Evolutionary conservation across 2,888 invertebrate species (phyloP).

Genomic region (Rugalucina vietnamica): DNA sequence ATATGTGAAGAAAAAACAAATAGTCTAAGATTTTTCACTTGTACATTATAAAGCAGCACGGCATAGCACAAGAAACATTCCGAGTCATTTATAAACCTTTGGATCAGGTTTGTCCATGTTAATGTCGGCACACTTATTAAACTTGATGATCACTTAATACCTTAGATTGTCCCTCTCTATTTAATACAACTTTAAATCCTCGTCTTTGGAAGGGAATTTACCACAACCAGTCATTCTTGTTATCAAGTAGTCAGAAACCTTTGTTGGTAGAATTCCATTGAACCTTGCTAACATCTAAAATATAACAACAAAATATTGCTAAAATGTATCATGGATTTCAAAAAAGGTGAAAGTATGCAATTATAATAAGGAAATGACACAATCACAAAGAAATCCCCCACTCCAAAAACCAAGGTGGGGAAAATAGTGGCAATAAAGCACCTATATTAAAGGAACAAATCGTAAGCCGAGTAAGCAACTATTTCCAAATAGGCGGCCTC

Average conservation of each 20-base stretch:
- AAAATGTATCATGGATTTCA: too few species aligned
- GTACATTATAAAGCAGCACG: background rate
- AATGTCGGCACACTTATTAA: background rate
- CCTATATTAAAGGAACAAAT: background rate
- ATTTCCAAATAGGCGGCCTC: too few species aligned
- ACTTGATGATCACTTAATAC: background rate
- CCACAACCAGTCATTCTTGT: conserved; percentile 1
- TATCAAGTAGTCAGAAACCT: background rate
- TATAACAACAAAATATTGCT: background rate
- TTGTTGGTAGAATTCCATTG: conserved; percentile 8
- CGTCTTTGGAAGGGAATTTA: conserved; percentile 5
- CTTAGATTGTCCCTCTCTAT: background rate
- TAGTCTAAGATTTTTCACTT: background rate
- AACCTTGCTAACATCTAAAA: conserved; percentile 15
- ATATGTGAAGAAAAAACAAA: background rate
- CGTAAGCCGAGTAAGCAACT: background rate
- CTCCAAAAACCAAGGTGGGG: background rate
- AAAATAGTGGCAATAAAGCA: background rate
- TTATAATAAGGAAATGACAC: background rate
- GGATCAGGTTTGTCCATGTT: background rate
- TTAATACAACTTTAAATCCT: background rate
- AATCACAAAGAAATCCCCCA: background rate
- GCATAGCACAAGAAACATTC: background rate
- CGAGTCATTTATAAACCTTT: background rate
- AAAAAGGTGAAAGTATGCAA: too few species aligned